Evolutionary conservation across 2,113 vertebrate species (phyloP).

Genomic region (Stegastes partitus): DNA sequence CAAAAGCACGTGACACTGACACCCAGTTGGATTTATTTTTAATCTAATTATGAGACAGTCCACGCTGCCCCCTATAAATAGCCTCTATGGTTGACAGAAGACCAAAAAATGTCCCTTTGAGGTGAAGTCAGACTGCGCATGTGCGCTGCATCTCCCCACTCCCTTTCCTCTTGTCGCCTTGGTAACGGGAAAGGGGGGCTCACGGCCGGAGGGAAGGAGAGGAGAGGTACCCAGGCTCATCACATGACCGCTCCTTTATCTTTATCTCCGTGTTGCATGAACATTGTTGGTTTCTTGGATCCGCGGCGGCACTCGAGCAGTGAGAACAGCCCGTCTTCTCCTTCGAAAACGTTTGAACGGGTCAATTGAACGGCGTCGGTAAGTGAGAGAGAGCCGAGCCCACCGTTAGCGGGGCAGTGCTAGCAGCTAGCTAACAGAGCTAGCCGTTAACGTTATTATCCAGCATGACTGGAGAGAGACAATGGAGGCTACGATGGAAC

Average conservation of each 20-base stretch:
- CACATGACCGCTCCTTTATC: slow-evolving; percentile 66
- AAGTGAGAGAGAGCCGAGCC: slow-evolving; percentile 49
- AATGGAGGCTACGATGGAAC: slow-evolving; percentile 68
- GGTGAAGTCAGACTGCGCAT: slow-evolving; percentile 68
- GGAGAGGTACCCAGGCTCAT: slow-evolving; percentile 73
- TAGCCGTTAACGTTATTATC: slow-evolving; percentile 32
- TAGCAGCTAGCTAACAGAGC: slow-evolving; percentile 36
- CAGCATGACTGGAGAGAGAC: slow-evolving; percentile 66
- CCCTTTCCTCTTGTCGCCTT: slow-evolving; percentile 80
- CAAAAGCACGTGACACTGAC: too few species aligned
- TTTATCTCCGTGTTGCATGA: slow-evolving; percentile 29
- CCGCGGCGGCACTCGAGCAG: not conserved
- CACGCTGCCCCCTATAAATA: slow-evolving; percentile 43
- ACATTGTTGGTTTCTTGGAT: slow-evolving; percentile 6
- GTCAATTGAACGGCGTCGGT: slow-evolving; percentile 56
- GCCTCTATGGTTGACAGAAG: slow-evolving; percentile 15
- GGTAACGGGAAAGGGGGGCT: slow-evolving; percentile 76
- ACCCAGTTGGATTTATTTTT: too few species aligned
- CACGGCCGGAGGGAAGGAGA: slow-evolving; percentile 54
- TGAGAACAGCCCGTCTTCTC: not conserved
- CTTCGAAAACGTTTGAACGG: slow-evolving; percentile 2
- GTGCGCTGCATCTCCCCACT: slow-evolving; percentile 84
- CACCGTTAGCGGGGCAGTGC: slow-evolving; percentile 25
- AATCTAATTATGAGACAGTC: not conserved
- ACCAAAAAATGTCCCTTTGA: slow-evolving; percentile 44